A percentile compares a stretch with the other conserved stretches of the same genome.
Conservation (phyloP, 2,797 vertebrate species). For the Phataginus tetradactyla region DNA sequence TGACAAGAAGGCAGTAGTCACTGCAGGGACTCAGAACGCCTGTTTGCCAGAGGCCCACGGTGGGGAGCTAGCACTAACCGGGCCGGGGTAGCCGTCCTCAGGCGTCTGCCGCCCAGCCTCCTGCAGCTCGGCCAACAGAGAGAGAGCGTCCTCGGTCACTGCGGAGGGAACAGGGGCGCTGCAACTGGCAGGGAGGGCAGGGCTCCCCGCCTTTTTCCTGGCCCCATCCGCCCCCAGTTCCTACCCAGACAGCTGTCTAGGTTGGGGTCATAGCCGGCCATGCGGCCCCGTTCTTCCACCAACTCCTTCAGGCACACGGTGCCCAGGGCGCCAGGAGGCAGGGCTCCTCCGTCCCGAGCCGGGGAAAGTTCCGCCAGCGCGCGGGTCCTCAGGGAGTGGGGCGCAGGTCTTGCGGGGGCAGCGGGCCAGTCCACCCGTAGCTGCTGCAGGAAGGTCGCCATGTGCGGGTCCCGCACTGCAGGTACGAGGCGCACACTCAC, state of each 20-base stretch:
- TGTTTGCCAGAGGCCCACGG: neutral
- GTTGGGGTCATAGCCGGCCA: constrained; percentile 93
- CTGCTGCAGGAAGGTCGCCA: constrained; percentile 86
- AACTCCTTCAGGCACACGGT: constrained; percentile 91
- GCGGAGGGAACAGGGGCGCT: constrained; percentile 47
- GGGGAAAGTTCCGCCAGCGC: constrained; percentile 83
- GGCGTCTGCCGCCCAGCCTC: constrained; percentile 83
- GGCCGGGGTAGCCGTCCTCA: constrained; percentile 75
- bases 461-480: constrained; percentile 84
- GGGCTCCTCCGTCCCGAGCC: rapidly evolving
- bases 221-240: neutral
- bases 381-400: constrained; percentile 85
- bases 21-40: neutral
- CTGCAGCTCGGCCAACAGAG: constrained; percentile 92
- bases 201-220: neutral
- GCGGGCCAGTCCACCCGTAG: constrained; percentile 91
- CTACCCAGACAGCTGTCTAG: constrained; percentile 92
- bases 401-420: constrained; percentile 53
- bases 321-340: constrained; percentile 58
- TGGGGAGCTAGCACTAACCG: constrained; percentile 39
- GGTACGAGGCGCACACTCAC: constrained; percentile 90
- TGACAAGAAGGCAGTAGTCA: neutral
- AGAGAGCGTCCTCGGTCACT: constrained; percentile 93
- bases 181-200: neutral
- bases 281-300: constrained; percentile 86